phyloP scores from a whole-genome alignment of 2,888 invertebrate species.

The Leucophenga montana region DNA sequence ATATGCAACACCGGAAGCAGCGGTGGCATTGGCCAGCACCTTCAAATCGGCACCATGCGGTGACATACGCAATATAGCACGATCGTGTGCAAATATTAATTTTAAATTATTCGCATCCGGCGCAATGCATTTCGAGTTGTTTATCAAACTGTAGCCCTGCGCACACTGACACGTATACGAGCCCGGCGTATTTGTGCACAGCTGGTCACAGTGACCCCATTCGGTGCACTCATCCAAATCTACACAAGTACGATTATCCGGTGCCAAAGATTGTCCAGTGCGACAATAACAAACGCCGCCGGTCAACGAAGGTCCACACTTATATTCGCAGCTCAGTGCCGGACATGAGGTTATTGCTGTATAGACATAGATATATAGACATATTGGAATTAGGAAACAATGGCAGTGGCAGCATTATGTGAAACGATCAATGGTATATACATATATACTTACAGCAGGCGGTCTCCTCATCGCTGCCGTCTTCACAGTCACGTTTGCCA shows the following conservation, averaged over 20 bases:
- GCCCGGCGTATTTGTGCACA: slow-evolving; percentile 90
- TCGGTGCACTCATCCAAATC: slow-evolving; percentile 94
- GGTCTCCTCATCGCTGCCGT: slow-evolving; percentile 90
- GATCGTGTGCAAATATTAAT: slow-evolving; percentile 82
- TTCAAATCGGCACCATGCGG: slow-evolving; percentile 78
- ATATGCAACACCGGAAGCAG: slow-evolving; percentile 89
- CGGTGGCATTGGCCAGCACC: slow-evolving; percentile 84
- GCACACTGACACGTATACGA: slow-evolving; percentile 90
- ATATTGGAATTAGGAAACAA: background rate
- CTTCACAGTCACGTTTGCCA: slow-evolving; percentile 91
- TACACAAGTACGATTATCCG: slow-evolving; percentile 88
- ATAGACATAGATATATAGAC: too few relatives aligned
- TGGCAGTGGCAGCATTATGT: too few relatives aligned
- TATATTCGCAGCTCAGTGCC: slow-evolving; percentile 89
- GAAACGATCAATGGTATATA: background rate
- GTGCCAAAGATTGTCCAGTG: slow-evolving; percentile 85
- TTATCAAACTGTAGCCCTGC: slow-evolving; percentile 81
- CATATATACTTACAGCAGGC: slow-evolving; percentile 85
- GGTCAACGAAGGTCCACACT: slow-evolving; percentile 90
- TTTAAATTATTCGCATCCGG: slow-evolving; percentile 76
- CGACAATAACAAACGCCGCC: slow-evolving; percentile 94
- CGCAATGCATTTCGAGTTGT: slow-evolving; percentile 79
- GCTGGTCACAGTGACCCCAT: slow-evolving; percentile 96
- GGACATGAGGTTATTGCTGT: slow-evolving; percentile 87
- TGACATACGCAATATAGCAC: slow-evolving; percentile 82